Conservation (phyloP, 2,113 vertebrate genomes). For the Aviceda subcristata region DNA sequence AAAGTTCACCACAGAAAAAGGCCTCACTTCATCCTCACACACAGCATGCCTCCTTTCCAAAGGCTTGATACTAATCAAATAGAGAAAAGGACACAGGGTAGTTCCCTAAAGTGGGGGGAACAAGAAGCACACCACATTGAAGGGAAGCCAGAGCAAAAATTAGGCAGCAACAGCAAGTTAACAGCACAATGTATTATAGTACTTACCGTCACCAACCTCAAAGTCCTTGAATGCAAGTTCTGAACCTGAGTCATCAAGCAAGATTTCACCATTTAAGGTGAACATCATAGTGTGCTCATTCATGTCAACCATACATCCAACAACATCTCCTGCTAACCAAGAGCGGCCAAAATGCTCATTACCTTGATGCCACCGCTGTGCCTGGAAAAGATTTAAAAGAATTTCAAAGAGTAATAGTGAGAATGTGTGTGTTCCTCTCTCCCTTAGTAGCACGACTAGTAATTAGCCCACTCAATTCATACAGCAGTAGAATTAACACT, state of each 20-base stretch:
- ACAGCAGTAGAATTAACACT: neutral
- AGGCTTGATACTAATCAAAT: neutral
- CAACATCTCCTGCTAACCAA: conserved; percentile 89
- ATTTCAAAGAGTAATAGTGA: neutral
- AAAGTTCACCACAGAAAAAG: neutral
- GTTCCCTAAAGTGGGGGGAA: neutral
- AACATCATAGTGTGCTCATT: conserved; percentile 95
- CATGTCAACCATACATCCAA: conserved; percentile 96
- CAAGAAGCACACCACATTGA: neutral
- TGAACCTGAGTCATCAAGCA: conserved; percentile 93
- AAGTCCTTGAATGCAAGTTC: conserved; percentile 97
- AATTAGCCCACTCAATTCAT: neutral
- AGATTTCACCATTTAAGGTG: conserved; percentile 92
- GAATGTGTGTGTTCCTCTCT: neutral
- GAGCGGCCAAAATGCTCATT: conserved; percentile 94
- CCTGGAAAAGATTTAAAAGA: conserved; percentile 70
- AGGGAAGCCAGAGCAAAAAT: neutral
- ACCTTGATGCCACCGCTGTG: conserved; percentile 95
- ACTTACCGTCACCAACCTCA: conserved; percentile 87
- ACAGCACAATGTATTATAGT: neutral
- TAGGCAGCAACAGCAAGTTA: neutral
- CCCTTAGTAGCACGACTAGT: neutral
- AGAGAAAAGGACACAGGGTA: neutral
- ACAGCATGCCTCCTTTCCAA: neutral
- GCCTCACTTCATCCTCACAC: neutral